These are phyloP conservation scores for Falco peregrinus DNA, from an alignment of 2,797 vertebrate species.

Conservation along the genomic window DNA sequence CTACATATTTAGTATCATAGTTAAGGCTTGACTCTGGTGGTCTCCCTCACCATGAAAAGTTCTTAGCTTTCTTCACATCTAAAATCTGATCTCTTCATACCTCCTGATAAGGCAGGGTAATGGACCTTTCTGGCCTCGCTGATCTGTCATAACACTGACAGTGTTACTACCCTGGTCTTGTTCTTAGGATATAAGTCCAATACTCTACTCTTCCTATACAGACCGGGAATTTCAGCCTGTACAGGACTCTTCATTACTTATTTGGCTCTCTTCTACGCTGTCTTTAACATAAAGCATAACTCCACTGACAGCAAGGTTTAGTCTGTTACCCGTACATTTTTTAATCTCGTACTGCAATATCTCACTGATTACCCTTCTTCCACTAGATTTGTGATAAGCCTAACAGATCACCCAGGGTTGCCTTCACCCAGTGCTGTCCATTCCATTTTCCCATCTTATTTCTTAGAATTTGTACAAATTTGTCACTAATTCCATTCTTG, in stretches of 20 bases:
- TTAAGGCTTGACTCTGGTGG: neutral
- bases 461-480: neutral
- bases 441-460: neutral
- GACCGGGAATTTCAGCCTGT: neutral
- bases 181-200: neutral
- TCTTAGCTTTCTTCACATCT: neutral
- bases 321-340: neutral
- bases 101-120: neutral
- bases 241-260: neutral
- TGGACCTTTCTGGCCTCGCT: neutral
- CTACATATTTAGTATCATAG: neutral
- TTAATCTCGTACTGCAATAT: neutral
- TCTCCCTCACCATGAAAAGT: neutral
- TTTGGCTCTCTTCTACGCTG: neutral
- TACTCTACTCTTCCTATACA: neutral
- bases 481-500: neutral
- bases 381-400: neutral
- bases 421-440: neutral
- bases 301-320: neutral
- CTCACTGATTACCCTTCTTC: neutral
- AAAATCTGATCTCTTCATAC: neutral
- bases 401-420: neutral
- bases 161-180: neutral
- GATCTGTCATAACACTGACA: neutral
- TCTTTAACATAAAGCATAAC: neutral